A percentile compares a stretch with the other conserved stretches of the same genome.
Evolutionary conservation across 2,888 invertebrate genomes (phyloP).

Genomic region (Diloba caeruleocephala): DNA sequence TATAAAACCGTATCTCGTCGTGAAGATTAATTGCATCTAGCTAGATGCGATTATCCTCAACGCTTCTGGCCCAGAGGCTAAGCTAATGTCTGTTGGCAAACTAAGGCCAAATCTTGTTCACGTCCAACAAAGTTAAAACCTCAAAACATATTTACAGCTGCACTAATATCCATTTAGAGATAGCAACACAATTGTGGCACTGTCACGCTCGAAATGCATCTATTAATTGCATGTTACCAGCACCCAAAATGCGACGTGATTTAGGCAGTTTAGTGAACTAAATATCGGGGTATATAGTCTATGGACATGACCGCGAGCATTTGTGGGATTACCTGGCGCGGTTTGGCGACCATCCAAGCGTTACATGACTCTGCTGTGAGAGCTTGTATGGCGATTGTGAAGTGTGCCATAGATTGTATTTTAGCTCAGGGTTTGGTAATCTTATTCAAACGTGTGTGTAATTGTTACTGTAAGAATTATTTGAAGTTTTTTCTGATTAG

Average conservation of each 20-base stretch:
- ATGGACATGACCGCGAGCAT: constrained; percentile 62
- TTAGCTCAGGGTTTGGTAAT: constrained; percentile 8
- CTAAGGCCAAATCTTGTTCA: constrained; percentile 20
- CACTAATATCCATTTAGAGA: constrained; percentile 39
- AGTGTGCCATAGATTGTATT: constrained; percentile 29
- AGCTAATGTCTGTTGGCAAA: constrained; percentile 24
- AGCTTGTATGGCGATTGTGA: constrained; percentile 24
- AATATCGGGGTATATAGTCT: constrained; percentile 54
- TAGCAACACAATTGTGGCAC: constrained; percentile 27
- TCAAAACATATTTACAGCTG: constrained; percentile 15
- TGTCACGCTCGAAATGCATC: constrained; percentile 30
- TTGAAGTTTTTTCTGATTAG: no score
- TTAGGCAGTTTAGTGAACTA: constrained; percentile 52
- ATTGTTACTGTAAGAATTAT: no score
- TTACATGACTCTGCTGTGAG: constrained; percentile 46
- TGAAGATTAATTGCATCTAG: constrained; percentile 5
- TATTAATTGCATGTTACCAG: constrained; percentile 48
- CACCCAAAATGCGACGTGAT: constrained; percentile 42
- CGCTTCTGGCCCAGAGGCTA: constrained; percentile 8
- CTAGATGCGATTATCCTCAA: constrained; percentile 20
- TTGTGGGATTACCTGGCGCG: constrained; percentile 70
- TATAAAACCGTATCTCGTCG: not conserved
- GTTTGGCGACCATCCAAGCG: constrained; percentile 70
- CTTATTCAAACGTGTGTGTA: not conserved
- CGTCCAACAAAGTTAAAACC: constrained; percentile 21